Percentiles rank a stretch among this genome's conserved stretches.
Evolutionary conservation across 2,888 invertebrate species (phyloP).

Genomic region (Toxonevra muliebris): DNA sequence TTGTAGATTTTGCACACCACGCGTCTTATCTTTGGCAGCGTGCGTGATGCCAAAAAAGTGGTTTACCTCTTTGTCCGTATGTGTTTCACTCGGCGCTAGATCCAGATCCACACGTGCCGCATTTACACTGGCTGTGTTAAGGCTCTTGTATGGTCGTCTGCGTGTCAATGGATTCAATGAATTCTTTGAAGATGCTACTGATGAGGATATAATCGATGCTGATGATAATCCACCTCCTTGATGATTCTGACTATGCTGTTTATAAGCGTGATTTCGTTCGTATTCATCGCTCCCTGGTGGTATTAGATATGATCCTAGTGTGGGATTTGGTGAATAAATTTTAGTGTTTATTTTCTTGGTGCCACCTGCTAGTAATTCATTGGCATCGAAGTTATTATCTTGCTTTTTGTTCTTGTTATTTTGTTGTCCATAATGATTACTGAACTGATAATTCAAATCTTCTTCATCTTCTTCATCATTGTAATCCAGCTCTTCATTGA

Average conservation of each 20-base stretch:
- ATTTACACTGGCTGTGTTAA: slow-evolving; percentile 45
- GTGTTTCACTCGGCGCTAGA: slow-evolving; percentile 55
- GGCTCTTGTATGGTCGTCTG: slow-evolving; percentile 47
- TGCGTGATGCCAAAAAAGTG: slow-evolving; percentile 47
- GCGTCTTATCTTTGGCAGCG: slow-evolving; percentile 46
- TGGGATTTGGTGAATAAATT: slow-evolving; percentile 48
- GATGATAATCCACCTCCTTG: slow-evolving; percentile 10
- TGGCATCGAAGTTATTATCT: slow-evolving; percentile 45
- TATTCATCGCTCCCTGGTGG: slow-evolving; percentile 55
- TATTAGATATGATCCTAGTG: slow-evolving; percentile 60
- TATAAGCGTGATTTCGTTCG: slow-evolving; percentile 44
- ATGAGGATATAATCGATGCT: slow-evolving; percentile 8
- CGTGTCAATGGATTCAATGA: slow-evolving; percentile 27
- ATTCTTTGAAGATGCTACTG: slow-evolving; percentile 24
- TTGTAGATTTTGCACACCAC: slow-evolving; percentile 40
- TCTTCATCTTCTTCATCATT: slow-evolving; percentile 58
- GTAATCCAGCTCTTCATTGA: slow-evolving; percentile 56
- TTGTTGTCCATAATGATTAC: slow-evolving; percentile 39
- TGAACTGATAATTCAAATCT: slow-evolving; percentile 43
- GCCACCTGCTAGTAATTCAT: slow-evolving; percentile 50
- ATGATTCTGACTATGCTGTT: slow-evolving; percentile 26
- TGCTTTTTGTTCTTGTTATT: slow-evolving; percentile 37
- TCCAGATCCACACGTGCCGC: slow-evolving; percentile 57
- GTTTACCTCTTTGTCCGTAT: slow-evolving; percentile 60
- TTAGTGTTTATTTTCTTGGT: slow-evolving; percentile 54